Evolutionary conservation across 2,113 vertebrate genomes (phyloP).

Genomic region (Daboia siamensis): DNA sequence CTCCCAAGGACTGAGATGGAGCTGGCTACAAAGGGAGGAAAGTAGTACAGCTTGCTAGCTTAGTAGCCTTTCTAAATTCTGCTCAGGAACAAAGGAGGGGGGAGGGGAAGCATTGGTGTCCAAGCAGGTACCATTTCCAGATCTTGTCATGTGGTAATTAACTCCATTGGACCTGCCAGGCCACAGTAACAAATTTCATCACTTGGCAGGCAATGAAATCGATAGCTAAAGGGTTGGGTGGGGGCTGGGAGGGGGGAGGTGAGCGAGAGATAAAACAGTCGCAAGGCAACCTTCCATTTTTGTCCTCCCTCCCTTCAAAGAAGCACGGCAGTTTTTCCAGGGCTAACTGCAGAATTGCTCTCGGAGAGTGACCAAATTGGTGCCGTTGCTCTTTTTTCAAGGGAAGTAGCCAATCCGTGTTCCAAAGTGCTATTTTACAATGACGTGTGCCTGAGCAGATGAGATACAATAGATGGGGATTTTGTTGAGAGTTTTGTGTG

Average conservation of each 20-base stretch:
- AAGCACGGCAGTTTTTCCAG: fast-evolving
- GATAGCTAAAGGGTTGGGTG: neutral
- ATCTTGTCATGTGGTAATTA: constrained; percentile 15
- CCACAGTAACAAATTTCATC: neutral
- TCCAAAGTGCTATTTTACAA: neutral
- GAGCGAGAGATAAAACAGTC: neutral
- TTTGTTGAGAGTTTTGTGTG: neutral
- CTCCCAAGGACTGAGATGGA: neutral
- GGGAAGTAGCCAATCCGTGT: neutral
- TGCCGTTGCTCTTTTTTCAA: neutral
- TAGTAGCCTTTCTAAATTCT: constrained; percentile 33
- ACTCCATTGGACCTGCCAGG: fast-evolving
- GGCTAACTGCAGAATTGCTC: fast-evolving
- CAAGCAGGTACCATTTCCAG: constrained; percentile 36
- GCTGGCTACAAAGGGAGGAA: neutral
- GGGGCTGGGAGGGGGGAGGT: neutral
- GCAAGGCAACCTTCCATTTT: neutral
- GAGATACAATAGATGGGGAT: neutral
- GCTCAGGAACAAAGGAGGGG: constrained; percentile 6
- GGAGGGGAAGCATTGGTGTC: neutral
- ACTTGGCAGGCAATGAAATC: fast-evolving
- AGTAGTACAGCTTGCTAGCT: fast-evolving
- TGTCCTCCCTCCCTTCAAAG: neutral
- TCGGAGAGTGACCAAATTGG: too few relatives aligned
- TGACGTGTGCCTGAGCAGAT: neutral